Percentiles rank a stretch among this genome's conserved stretches.
phyloP scores from a whole-genome alignment of 2,888 invertebrate species.

The Cephonodes hylas region DNA sequence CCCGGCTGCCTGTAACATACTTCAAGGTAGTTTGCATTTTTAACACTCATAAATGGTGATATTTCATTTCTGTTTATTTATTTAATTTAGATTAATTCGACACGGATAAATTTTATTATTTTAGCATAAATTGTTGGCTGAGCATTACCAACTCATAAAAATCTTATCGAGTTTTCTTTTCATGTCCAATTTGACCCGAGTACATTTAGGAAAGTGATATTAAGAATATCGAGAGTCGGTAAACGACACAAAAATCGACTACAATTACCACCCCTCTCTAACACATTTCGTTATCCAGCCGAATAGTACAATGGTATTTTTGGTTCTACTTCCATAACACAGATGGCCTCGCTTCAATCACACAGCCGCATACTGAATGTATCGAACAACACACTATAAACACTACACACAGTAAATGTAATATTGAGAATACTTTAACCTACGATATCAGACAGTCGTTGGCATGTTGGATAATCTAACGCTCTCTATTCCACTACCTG shows the following conservation, averaged over 20 bases:
- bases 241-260: background rate
- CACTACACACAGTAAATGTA: conserved; percentile 37
- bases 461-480: conserved; percentile 30
- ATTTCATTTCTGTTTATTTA: too few species aligned
- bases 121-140: too few species aligned
- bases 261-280: background rate
- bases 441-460: conserved; percentile 51
- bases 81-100: too few species aligned
- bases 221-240: conserved; percentile 2
- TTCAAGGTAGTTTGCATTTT: too few species aligned
- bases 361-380: conserved; percentile 6
- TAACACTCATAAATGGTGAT: too few species aligned
- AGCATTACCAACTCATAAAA: too few species aligned
- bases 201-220: background rate
- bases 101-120: too few species aligned
- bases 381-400: conserved; percentile 27
- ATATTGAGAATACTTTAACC: conserved; percentile 40
- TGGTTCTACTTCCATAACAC: background rate
- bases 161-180: too few species aligned
- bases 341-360: background rate
- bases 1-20: too few species aligned
- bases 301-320: background rate
- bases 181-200: background rate
- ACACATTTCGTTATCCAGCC: background rate
- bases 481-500: conserved; percentile 27